Evolutionary conservation across 1,140 invertebrate genomes (phyloP), one percentile per base, ranked within the genome.

Genomic region (Sminthurinus signatus): DNA sequence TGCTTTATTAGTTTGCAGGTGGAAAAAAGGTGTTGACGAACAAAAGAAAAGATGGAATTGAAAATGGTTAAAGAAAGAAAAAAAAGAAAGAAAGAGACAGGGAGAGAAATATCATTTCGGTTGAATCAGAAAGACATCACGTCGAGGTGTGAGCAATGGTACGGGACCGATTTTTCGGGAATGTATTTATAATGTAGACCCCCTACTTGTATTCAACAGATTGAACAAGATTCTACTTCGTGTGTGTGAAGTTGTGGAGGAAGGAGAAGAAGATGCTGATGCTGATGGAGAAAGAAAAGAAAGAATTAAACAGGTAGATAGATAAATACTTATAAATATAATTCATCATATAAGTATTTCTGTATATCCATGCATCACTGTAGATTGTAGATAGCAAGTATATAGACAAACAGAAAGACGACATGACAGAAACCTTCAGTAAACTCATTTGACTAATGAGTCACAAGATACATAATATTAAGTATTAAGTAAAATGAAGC

Each of bases 371-470:
- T n/a, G n/a, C n/a, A n/a, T n/a, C n/a, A n/a, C n/a, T n/a, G n/a
- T n/a, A n/a, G n/a, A n/a, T n/a, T n/a, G n/a, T n/a, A n/a, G n/a
- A n/a, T n/a, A n/a, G n/a, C n/a, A n/a, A 19, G 46, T 14, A 48
- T 8, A 19, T 8, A 48, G 46, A 27, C 2, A 52, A 29, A 52
- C 14, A 56, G 25, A 56, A 56, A 23, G 39, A 32, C 50, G 12
- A 39, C 60, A 62, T 31, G n/a, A 52, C 60, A 62, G 27, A 27
- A 28, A 39, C 21, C 17, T 23, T 44, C 27, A 21, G 42, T 56
- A 62, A 60, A 61, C 60, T 67, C 65, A 67, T 67, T 67, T 67
- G 65, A 61, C 59, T 67, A 67, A 67, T 67, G 65, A 67, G 65
- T 48, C 56, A 64, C 44, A n/a, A n/a, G n/a, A n/a, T n/a, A n/a